phyloP scores from a whole-genome alignment of 2,888 invertebrate genomes.

The Acronicta psi region DNA sequence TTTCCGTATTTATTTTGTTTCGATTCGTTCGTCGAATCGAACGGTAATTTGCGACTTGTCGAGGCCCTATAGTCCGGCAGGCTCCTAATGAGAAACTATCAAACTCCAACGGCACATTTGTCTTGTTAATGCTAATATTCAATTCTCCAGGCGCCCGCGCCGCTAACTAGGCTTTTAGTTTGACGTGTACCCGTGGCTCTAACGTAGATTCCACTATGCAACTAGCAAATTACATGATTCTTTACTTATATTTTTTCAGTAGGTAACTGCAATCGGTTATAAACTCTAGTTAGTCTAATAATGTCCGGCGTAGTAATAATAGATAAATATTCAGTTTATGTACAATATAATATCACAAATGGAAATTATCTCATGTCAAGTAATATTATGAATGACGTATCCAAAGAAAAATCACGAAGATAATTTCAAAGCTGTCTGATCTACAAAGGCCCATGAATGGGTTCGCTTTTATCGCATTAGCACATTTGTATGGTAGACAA shows the following conservation, averaged over 20 bases:
- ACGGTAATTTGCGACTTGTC: no score
- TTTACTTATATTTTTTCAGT: no score
- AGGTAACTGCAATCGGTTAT: no score
- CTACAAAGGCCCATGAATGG: constrained; percentile 52
- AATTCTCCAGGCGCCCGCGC: constrained; percentile 67
- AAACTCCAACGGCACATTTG: constrained; percentile 81
- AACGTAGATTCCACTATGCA: constrained; percentile 12
- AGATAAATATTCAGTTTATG: no score
- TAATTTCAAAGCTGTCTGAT: constrained; percentile 32
- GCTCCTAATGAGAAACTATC: constrained; percentile 83
- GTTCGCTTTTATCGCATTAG: constrained; percentile 53
- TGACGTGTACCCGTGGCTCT: constrained; percentile 43
- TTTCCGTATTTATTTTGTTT: no score
- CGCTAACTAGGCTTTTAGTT: constrained; percentile 65
- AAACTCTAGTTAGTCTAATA: no score
- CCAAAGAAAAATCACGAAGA: constrained; percentile 7
- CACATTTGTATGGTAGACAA: constrained; percentile 66
- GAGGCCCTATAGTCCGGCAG: constrained; percentile 49
- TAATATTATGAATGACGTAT: not conserved
- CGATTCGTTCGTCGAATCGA: no score
- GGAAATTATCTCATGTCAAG: not conserved
- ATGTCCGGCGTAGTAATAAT: no score
- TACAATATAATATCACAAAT: no score
- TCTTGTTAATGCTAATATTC: constrained; percentile 83
- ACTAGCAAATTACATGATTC: constrained; percentile 6